Evolutionary conservation across 2,888 invertebrate genomes (phyloP).

Genomic region (Athripsodes cinereus): DNA sequence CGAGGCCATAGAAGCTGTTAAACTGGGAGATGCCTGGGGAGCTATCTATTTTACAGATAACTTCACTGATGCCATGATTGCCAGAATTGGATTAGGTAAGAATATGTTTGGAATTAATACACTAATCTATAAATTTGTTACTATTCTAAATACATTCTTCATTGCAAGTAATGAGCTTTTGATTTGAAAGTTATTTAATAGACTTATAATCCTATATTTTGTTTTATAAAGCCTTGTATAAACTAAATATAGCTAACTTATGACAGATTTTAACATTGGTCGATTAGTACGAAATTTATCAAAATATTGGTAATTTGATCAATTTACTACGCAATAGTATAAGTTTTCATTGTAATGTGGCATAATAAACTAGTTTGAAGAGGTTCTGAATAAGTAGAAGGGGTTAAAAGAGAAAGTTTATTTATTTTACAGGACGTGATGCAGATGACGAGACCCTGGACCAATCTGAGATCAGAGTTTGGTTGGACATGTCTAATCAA

Average conservation of each 20-base stretch:
- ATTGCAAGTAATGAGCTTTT: background rate
- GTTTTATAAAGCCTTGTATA: too few species aligned
- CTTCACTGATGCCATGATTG: slow-evolving; percentile 80
- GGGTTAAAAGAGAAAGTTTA: too few species aligned
- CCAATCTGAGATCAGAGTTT: slow-evolving; percentile 81
- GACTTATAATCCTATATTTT: too few species aligned
- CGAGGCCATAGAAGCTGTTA: slow-evolving; percentile 66
- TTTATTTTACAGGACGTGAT: slow-evolving; percentile 51
- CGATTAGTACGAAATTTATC: too few species aligned
- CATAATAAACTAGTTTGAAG: too few species aligned
- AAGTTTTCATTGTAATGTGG: too few species aligned
- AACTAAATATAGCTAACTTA: too few species aligned
- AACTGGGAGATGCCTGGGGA: slow-evolving; percentile 79
- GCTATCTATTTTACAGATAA: slow-evolving; percentile 83
- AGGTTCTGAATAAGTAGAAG: too few species aligned
- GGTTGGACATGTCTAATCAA: slow-evolving; percentile 94
- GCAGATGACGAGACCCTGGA: slow-evolving; percentile 82
- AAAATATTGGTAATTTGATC: too few species aligned
- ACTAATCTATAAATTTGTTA: slow-evolving; percentile 1
- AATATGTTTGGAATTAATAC: background rate
- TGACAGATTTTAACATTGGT: background rate
- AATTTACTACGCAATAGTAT: too few species aligned
- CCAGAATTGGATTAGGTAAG: slow-evolving; percentile 67
- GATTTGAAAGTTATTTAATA: background rate
- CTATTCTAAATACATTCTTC: background rate